Evolutionary conservation across 2,888 invertebrate genomes (phyloP), one percentile per base, ranked within the genome.

Genomic region (Xestia sexstrigata): DNA sequence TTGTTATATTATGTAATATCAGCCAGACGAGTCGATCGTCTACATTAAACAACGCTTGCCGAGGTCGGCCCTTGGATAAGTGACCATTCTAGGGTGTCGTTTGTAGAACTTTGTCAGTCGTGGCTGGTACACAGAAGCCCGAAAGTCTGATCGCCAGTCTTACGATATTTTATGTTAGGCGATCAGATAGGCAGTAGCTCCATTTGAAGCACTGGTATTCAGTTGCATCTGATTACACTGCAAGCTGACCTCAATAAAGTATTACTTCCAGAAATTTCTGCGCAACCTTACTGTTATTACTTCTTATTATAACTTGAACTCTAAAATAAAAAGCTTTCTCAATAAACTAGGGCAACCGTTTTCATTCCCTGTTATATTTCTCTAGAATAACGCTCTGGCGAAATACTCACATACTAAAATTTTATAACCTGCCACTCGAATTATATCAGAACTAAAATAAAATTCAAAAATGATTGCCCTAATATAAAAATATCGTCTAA

Each of bases 371-470:
- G 20, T 58, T 63, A 65, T 81, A 69, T 69, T 69, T 69, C 65
- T 49, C n/a, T 1, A 30, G 35, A 73, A 60, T 72, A 42, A 66
- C 49, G 23, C 35, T 81, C 42, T 35, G 35, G 35, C 30, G 45
- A 45, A 65, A 52, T 75, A 26, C 49, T 35, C 76, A 45, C 42
- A 69, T 30, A 76, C 63, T 60, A 30, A 81, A 65, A 65, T 70
- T 81, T 81, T 76, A 79, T 69, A 49, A 49, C 35, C 26, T 15
- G 20, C 79, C 47, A 55, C 62, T 69, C 42, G 60, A 81, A 76
- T 65, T 49, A 52, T 69, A 69, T 60, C 26, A 35, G 26, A 49
- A 52, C 26, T 0, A 17, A 58, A 81, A 76, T 81, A 81, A 69
- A 79, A 75, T 45, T 69, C 52, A 35, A 65, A 81, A 65, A 75